Evolutionary conservation across 2,113 vertebrate genomes (phyloP).

Genomic region (Apeltes quadracus): DNA sequence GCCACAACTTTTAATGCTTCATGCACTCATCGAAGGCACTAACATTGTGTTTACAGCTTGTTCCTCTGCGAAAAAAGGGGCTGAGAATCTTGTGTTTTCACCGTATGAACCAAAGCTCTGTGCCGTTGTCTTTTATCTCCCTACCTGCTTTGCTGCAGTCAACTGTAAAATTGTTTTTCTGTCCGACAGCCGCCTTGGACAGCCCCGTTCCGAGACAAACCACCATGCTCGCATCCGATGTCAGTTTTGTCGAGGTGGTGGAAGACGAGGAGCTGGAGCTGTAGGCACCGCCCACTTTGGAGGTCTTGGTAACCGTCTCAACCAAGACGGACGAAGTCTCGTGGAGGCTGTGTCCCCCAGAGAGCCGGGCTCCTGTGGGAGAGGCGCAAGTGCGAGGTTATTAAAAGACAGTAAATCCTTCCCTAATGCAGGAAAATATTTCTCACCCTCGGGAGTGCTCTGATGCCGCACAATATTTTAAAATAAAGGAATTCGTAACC

Average conservation of each 20-base stretch:
- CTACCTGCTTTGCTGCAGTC: slow-evolving; percentile 96
- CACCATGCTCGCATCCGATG: slow-evolving; percentile 91
- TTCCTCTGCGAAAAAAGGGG: neutral
- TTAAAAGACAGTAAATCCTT: too few species aligned
- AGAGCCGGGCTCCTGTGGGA: slow-evolving; percentile 85
- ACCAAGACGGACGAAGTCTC: slow-evolving; percentile 95
- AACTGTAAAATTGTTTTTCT: slow-evolving; percentile 94
- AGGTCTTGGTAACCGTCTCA: slow-evolving; percentile 89
- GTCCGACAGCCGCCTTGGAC: slow-evolving; percentile 86
- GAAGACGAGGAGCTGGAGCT: slow-evolving; percentile 82
- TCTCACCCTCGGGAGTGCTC: slow-evolving; percentile 24
- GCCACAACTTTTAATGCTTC: too few species aligned
- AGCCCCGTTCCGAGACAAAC: slow-evolving; percentile 89
- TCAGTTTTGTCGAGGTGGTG: slow-evolving; percentile 80
- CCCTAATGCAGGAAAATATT: too few species aligned
- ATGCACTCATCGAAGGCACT: too few species aligned
- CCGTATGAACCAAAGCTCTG: neutral
- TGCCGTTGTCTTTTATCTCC: slow-evolving; percentile 6
- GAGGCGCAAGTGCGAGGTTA: slow-evolving; percentile 19
- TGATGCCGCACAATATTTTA: slow-evolving; percentile 13
- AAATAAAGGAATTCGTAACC: neutral
- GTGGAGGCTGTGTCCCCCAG: slow-evolving; percentile 94
- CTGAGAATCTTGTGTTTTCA: neutral
- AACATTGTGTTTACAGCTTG: slow-evolving; percentile 5
- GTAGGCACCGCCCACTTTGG: slow-evolving; percentile 82